Conservation (phyloP, 2,113 vertebrate genomes). For the Petroica traversi region DNA sequence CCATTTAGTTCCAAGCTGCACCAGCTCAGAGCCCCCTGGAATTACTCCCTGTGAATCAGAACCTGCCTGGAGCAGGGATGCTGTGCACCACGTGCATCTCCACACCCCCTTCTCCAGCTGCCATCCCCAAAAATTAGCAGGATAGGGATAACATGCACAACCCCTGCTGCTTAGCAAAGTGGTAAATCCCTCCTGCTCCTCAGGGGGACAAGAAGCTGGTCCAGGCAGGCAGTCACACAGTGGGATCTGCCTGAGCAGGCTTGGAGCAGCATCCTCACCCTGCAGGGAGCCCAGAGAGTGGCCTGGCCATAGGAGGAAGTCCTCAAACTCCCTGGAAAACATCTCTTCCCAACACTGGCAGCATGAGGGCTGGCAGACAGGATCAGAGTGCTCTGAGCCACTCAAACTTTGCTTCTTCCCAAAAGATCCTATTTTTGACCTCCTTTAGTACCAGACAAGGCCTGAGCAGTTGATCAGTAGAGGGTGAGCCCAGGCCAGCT, state of each 20-base stretch:
- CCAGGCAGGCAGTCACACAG: background rate
- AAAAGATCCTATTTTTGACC: background rate
- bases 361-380: background rate
- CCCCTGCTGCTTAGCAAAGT: background rate
- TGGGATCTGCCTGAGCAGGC: background rate
- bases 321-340: background rate
- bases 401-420: background rate
- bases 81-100: background rate
- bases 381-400: background rate
- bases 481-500: background rate
- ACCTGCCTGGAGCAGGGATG: background rate
- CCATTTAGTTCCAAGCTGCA: fast-evolving
- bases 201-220: background rate
- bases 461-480: fast-evolving
- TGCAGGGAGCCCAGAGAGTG: background rate
- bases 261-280: background rate
- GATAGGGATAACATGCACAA: background rate
- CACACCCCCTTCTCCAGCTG: background rate
- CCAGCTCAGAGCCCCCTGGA: background rate
- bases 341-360: background rate
- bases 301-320: background rate
- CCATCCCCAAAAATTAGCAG: background rate
- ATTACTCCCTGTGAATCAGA: background rate
- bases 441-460: background rate
- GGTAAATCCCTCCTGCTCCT: background rate